Evolutionary conservation across 2,797 vertebrate genomes (phyloP).

Genomic region (Pseudocheirus occidentalis): DNA sequence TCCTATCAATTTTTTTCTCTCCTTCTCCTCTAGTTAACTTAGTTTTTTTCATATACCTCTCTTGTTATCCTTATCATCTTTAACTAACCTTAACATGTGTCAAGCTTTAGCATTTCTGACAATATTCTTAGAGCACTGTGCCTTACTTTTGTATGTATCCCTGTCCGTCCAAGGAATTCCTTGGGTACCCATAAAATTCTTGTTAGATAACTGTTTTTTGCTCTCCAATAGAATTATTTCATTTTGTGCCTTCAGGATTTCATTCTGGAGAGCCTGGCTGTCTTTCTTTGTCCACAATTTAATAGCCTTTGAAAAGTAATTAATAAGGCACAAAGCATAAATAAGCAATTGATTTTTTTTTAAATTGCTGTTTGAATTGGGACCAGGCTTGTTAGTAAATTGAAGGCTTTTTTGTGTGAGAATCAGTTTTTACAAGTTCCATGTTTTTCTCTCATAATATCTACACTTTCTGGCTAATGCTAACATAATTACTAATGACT

Average conservation of each 20-base stretch:
- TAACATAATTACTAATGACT: background rate
- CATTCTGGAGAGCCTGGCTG: background rate
- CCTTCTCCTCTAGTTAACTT: background rate
- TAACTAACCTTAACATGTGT: too few species aligned
- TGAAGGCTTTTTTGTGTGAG: background rate
- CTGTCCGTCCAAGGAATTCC: background rate
- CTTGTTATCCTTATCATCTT: too few species aligned
- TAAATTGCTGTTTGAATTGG: constrained; percentile 20
- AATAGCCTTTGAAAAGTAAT: constrained; percentile 30
- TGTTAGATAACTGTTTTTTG: background rate
- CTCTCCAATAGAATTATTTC: background rate
- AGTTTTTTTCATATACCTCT: background rate
- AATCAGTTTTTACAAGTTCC: background rate
- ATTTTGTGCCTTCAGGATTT: background rate
- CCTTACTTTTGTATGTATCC: background rate
- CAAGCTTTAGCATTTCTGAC: background rate
- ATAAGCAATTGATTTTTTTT: constrained; percentile 7
- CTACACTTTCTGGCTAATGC: background rate
- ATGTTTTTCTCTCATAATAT: background rate
- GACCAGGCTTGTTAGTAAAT: constrained; percentile 5
- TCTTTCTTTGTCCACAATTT: background rate
- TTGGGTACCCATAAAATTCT: background rate
- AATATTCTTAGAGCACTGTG: background rate
- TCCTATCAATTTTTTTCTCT: background rate
- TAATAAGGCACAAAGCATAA: constrained; percentile 28